These are phyloP conservation scores for Tetraneura akinire DNA, from an alignment of 1,140 invertebrate genomes.

Conservation along the genomic window DNA sequence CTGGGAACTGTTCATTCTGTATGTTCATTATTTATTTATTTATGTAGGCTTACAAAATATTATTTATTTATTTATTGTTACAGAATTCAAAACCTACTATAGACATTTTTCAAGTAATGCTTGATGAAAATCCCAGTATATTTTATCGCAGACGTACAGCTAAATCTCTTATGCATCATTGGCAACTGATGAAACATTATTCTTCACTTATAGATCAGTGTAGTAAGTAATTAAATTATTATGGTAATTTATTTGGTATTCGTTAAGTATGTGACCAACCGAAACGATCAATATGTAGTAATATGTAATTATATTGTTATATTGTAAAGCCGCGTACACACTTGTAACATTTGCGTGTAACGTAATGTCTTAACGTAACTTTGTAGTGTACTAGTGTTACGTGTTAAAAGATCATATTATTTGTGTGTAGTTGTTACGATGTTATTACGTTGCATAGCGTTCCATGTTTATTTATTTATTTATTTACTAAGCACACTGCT, in stretches of 20 bases:
- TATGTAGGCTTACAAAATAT: conserved; percentile 12
- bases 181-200: conserved; percentile 92
- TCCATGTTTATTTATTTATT: too few relatives aligned
- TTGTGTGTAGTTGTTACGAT: too few relatives aligned
- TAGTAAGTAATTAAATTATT: conserved; percentile 62
- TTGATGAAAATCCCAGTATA: conserved; percentile 78
- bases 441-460: too few relatives aligned
- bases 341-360: neutral
- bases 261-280: too few relatives aligned
- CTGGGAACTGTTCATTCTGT: conserved; percentile 81
- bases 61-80: conserved; percentile 49
- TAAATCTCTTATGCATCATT: conserved; percentile 83
- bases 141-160: conserved; percentile 87
- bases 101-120: conserved; percentile 82
- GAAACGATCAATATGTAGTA: too few relatives aligned
- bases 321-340: neutral
- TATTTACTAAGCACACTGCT: too few relatives aligned
- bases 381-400: too few relatives aligned
- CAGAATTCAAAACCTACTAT: conserved; percentile 68
- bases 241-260: neutral
- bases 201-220: conserved; percentile 88
- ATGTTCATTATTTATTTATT: conserved; percentile 59
- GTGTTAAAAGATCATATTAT: too few relatives aligned
- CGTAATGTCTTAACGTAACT: too few relatives aligned
- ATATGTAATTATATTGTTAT: too few relatives aligned